Evolutionary conservation across 2,113 vertebrate species (phyloP).

Genomic region (Crotalus viridis): DNA sequence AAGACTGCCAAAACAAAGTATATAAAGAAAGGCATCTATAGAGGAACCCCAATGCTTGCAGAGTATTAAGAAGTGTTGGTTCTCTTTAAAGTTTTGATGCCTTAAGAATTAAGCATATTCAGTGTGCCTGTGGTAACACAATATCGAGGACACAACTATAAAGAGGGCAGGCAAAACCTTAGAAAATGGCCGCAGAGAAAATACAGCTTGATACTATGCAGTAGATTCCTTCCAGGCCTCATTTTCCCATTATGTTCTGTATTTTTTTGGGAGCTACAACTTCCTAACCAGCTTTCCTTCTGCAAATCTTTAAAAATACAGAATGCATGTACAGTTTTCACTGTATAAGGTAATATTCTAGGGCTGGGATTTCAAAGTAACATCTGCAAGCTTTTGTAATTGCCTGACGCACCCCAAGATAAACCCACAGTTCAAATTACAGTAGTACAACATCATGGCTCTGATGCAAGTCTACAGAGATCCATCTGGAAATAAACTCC

Average conservation of each 20-base stretch:
- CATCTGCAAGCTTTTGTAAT: background rate
- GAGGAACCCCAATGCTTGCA: background rate
- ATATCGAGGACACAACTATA: background rate
- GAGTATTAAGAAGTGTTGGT: background rate
- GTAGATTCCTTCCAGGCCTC: background rate
- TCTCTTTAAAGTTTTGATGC: background rate
- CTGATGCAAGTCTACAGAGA: background rate
- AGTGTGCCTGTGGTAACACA: background rate
- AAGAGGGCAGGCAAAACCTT: background rate
- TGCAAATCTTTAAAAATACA: background rate
- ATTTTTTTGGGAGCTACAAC: background rate
- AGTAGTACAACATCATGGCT: background rate
- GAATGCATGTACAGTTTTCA: background rate
- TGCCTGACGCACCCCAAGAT: background rate
- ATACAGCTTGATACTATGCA: background rate
- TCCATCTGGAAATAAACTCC: background rate
- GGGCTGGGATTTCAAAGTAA: background rate
- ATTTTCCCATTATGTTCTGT: background rate
- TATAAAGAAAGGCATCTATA: background rate
- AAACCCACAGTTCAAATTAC: background rate
- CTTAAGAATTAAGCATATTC: background rate
- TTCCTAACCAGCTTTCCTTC: background rate
- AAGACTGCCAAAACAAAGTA: background rate
- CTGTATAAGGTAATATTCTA: background rate
- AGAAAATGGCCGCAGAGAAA: background rate